Evolutionary conservation across 1,140 invertebrate genomes (phyloP).

Genomic region (Harpegnathos saltator): DNA sequence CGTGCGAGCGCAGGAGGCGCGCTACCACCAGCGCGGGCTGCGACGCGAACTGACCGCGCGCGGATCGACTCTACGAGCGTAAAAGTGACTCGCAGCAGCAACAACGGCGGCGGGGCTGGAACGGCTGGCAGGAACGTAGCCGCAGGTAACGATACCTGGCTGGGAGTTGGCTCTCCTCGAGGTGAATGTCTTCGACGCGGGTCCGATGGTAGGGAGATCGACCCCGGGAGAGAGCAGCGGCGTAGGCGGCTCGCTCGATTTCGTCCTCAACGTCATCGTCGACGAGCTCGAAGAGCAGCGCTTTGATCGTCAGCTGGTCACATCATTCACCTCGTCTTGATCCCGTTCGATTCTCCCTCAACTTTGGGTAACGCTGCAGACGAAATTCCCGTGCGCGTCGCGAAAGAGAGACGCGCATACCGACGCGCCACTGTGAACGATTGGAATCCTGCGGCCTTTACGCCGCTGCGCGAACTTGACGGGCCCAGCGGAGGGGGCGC

Average conservation of each 20-base stretch:
- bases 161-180: constrained; percentile 79
- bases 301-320: too few species aligned
- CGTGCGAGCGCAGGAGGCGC: not conserved
- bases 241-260: constrained; percentile 29
- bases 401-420: too few species aligned
- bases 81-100: constrained; percentile 52
- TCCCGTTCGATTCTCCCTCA: too few species aligned
- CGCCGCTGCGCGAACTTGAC: constrained; percentile 66
- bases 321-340: too few species aligned
- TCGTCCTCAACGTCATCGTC: not conserved
- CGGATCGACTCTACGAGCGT: constrained; percentile 3
- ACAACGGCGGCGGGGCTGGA: constrained; percentile 18
- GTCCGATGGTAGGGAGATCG: constrained; percentile 73
- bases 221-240: constrained; percentile 55
- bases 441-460: not conserved
- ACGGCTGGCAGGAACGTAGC: constrained; percentile 30
- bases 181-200: constrained; percentile 83
- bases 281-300: not conserved
- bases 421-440: too few species aligned
- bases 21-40: constrained; percentile 8
- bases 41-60: constrained; percentile 22
- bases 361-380: too few species aligned
- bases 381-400: too few species aligned
- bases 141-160: constrained; percentile 63
- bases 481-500: constrained; percentile 21